Evolutionary conservation across 2,797 vertebrate species (phyloP).

Genomic region (Lithobates pipiens): DNA sequence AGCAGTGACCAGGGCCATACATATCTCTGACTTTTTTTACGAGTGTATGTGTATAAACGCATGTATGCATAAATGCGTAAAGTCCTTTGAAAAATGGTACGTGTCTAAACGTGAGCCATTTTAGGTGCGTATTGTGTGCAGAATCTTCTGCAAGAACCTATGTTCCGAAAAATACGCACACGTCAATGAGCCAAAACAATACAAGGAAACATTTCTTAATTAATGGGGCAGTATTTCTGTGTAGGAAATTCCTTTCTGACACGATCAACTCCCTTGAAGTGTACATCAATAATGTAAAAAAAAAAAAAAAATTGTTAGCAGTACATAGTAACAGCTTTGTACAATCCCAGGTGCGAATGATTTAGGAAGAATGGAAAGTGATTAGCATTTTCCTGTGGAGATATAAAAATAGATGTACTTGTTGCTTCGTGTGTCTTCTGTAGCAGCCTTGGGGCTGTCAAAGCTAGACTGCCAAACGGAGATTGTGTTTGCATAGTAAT

Average conservation of each 20-base stretch:
- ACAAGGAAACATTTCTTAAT: not conserved
- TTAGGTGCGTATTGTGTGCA: no score
- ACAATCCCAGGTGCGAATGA: constrained; percentile 27
- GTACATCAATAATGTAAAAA: not conserved
- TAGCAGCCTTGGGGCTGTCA: constrained; percentile 24
- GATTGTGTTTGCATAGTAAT: constrained; percentile 50
- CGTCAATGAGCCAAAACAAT: no score
- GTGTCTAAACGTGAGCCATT: no score
- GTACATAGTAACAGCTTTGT: constrained; percentile 1
- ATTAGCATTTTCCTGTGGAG: constrained; percentile 39
- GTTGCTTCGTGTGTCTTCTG: constrained; percentile 27
- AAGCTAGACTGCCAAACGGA: constrained; percentile 33
- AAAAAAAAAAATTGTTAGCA: not conserved
- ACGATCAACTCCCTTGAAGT: not conserved
- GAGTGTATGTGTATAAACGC: no score
- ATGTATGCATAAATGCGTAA: no score
- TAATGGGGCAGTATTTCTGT: not conserved
- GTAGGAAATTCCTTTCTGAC: not conserved
- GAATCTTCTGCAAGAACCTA: no score
- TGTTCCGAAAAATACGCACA: no score
- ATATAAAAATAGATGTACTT: constrained; percentile 39
- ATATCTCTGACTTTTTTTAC: no score
- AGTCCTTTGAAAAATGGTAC: no score
- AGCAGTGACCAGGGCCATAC: no score
- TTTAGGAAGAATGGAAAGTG: constrained; percentile 8